Conservation (phyloP, 2,888 invertebrate genomes). For the Sesia bembeciformis region DNA sequence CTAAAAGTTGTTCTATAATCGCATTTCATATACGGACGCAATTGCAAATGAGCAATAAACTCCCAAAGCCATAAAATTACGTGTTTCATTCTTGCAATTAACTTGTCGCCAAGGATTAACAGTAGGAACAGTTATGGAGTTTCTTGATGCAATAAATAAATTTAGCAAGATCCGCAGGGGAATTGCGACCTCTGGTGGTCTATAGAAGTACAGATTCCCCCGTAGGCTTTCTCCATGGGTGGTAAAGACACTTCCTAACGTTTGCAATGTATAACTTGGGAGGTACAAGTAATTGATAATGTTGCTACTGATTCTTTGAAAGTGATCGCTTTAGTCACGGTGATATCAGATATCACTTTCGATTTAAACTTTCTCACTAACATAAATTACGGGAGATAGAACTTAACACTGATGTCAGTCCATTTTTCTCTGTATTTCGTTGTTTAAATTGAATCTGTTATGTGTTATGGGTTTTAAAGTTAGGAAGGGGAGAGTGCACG, state of each 20-base stretch:
- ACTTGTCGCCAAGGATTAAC: constrained; percentile 26
- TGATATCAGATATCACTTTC: neutral
- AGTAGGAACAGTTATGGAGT: constrained; percentile 20
- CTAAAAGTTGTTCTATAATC: neutral
- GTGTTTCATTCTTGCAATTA: constrained; percentile 21
- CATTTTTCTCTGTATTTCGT: too few relatives aligned
- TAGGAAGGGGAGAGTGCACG: too few relatives aligned
- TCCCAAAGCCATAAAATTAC: constrained; percentile 9
- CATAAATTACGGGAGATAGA: too few relatives aligned
- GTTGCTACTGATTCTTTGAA: neutral
- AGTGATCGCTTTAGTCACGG: neutral
- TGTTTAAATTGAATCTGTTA: too few relatives aligned
- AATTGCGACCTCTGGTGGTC: constrained; percentile 10
- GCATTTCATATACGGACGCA: neutral
- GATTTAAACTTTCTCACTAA: neutral
- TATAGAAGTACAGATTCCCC: constrained; percentile 10
- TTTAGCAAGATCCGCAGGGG: constrained; percentile 19
- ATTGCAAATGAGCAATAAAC: constrained; percentile 1
- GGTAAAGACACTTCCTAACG: neutral
- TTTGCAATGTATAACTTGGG: neutral
- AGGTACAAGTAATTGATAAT: neutral
- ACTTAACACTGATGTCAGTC: too few relatives aligned
- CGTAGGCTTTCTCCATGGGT: neutral
- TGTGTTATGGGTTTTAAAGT: too few relatives aligned
- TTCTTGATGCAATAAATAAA: constrained; percentile 21